Evolutionary conservation across 2,888 invertebrate genomes (phyloP).

Genomic region (Drosophila pullipes): DNA sequence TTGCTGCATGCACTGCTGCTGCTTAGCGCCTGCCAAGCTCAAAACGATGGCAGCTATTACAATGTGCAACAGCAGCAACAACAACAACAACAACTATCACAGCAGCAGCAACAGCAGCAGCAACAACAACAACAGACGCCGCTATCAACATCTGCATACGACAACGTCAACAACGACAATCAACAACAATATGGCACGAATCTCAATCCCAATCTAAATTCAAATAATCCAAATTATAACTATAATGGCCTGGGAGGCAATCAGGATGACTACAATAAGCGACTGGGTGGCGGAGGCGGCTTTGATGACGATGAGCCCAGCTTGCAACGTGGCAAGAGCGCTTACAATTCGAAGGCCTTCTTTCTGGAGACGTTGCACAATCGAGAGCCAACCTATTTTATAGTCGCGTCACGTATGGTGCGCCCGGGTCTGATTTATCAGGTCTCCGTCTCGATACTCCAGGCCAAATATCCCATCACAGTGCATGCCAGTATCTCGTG

Average conservation of each 20-base stretch:
- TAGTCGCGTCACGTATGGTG: constrained; percentile 95
- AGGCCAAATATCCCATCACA: constrained; percentile 92
- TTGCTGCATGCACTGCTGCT: constrained; percentile 64
- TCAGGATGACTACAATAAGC: constrained; percentile 72
- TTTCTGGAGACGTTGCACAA: constrained; percentile 81
- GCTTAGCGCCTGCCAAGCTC: constrained; percentile 49
- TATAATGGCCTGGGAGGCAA: constrained; percentile 66
- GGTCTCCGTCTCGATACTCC: constrained; percentile 93
- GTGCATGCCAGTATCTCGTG: constrained; percentile 95
- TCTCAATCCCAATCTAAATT: constrained; percentile 33
- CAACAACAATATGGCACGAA: constrained; percentile 40
- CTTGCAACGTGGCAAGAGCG: constrained; percentile 75
- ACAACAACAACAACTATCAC: constrained; percentile 28
- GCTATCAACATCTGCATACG: constrained; percentile 46
- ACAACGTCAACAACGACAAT: constrained; percentile 40
- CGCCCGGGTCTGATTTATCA: constrained; percentile 96
- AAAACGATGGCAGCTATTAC: constrained; percentile 61
- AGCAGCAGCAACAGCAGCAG: constrained; percentile 40
- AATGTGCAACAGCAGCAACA: constrained; percentile 55
- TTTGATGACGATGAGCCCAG: constrained; percentile 69
- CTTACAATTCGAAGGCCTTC: constrained; percentile 77
- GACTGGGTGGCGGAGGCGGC: constrained; percentile 22
- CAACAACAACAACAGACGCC: constrained; percentile 39
- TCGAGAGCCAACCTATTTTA: constrained; percentile 90
- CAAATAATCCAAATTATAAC: constrained; percentile 63